A percentile compares a stretch with the other conserved stretches of the same genome.
Conservation (phyloP, 1,140 invertebrate species). For the Phenacoccus solenopsis region DNA sequence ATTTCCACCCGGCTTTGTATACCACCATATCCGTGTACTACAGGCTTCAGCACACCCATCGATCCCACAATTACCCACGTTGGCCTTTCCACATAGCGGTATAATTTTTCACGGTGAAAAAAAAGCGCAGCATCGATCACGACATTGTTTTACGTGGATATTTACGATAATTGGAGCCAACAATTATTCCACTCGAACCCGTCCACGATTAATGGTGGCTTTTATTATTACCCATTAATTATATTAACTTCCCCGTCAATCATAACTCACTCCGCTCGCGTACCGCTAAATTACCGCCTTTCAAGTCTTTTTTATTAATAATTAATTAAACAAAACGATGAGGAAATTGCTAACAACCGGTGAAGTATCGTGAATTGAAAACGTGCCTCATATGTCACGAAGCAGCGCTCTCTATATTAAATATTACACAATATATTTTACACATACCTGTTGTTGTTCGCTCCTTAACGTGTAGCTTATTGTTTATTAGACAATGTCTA, state of each 20-base stretch:
- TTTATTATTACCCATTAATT: conserved; percentile 15
- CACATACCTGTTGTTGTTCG: not conserved
- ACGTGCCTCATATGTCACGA: conserved; percentile 13
- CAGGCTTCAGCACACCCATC: too few species aligned
- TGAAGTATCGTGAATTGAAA: conserved; percentile 13
- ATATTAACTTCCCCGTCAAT: conserved; percentile 2
- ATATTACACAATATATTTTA: conserved; percentile 18
- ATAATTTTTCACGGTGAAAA: too few species aligned
- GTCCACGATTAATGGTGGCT: too few species aligned
- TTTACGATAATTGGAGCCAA: too few species aligned
- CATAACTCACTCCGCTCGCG: not conserved
- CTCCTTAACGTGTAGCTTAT: conserved; percentile 9
- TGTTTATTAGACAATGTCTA: conserved; percentile 14
- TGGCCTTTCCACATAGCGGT: too few species aligned
- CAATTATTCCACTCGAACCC: too few species aligned
- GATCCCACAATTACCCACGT: too few species aligned
- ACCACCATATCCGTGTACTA: too few species aligned
- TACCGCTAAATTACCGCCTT: conserved; percentile 6
- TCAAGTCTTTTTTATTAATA: conserved; percentile 8
- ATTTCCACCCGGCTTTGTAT: too few species aligned
- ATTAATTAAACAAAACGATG: conserved; percentile 14
- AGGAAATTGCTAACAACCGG: conserved; percentile 8
- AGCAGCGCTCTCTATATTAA: conserved; percentile 13
- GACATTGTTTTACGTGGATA: too few species aligned
- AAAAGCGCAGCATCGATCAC: too few species aligned